Evolutionary conservation across 2,113 vertebrate species (phyloP).

Genomic region (Felis catus): DNA sequence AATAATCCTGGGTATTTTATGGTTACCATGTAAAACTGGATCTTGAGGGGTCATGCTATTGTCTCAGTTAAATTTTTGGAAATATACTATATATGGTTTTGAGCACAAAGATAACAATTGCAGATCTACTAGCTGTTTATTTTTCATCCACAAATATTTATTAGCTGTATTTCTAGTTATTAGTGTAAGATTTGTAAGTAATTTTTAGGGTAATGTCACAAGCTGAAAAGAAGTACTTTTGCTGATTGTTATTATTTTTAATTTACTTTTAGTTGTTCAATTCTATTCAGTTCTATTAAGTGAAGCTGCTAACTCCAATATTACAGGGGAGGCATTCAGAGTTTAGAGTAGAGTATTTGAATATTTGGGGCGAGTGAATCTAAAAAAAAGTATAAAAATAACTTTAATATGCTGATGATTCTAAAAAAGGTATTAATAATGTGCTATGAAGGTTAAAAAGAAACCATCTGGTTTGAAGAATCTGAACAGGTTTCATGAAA

Average conservation of each 20-base stretch:
- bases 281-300: neutral
- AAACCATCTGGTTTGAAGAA: neutral
- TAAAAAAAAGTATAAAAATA: neutral
- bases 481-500: neutral
- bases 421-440: constrained; percentile 7
- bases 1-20: neutral
- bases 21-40: neutral
- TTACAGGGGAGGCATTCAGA: neutral
- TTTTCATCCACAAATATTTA: neutral
- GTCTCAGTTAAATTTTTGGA: neutral
- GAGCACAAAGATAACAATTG: neutral
- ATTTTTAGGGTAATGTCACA: neutral
- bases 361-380: neutral
- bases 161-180: constrained; percentile 29
- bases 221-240: neutral
- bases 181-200: neutral
- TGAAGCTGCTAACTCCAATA: neutral
- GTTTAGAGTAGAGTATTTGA: neutral
- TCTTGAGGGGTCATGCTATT: neutral
- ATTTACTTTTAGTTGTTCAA: neutral
- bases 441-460: neutral
- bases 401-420: neutral
- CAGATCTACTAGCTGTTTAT: neutral
- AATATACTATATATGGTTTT: neutral
- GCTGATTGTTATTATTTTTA: neutral